Evolutionary conservation across 2,888 invertebrate genomes (phyloP), one percentile per base, ranked within the genome.

Genomic region (Oligia fasciuncula): DNA sequence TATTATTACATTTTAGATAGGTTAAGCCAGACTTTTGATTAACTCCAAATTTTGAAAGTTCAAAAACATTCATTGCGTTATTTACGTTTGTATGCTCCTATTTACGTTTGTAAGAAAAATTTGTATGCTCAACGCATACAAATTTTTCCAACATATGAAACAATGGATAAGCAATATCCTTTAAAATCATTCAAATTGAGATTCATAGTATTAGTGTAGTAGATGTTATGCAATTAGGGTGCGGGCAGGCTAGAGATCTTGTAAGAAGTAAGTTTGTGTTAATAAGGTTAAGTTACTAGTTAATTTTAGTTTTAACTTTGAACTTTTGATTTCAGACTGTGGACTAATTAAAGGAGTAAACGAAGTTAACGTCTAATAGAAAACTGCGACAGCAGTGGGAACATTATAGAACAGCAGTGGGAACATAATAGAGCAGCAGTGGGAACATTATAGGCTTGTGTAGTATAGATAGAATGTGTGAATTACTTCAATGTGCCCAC

Each of bases 1-100:
- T 77, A 66, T 66, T 69, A 73, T 73, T 73, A 76, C 63, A 71
- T 65, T 60, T 68, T 46, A 62, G 46, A 62, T 65, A 23, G 11
- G 23, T 57, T 62, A 19, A n/a, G 60, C 40, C 51, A 46, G 73
- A 82, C 60, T 73, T 73, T 62, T 83, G 40, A 83, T 77, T 83
- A 73, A 63, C 60, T 40, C 23, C 3, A 54, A 57, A n/a, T 57
- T n/a, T 57, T n/a, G 23, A 57, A 0, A 11, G 23, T 57, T 57
- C 4, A 11, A 57, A 23, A 57, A 57, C n/a, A 23, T 57, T 23
- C 57, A 23, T 57, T 23, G 23, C 23, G 57, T 57, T 54, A 23
- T 54, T 54, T 54, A 54, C 54, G 8, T 54, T 23, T n/a, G n/a
- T n/a, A n/a, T n/a, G n/a, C n/a, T n/a, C n/a, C n/a, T n/a, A n/a